Evolutionary conservation across 2,797 vertebrate species (phyloP).

Genomic region (Channallabes apus): DNA sequence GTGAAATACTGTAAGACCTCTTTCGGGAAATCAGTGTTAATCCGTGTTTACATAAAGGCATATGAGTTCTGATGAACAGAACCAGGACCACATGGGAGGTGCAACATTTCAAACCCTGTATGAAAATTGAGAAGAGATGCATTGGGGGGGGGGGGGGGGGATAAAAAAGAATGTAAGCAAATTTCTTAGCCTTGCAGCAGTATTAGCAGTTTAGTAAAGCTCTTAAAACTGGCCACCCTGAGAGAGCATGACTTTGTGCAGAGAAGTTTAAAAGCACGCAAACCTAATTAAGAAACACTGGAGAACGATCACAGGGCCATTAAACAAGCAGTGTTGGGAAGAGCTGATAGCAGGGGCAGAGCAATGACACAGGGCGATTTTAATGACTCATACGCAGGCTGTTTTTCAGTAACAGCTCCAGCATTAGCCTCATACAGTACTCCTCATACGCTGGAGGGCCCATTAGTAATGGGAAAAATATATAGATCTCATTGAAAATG

Average conservation of each 20-base stretch:
- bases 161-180: neutral
- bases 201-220: slow-evolving; percentile 32
- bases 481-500: slow-evolving; percentile 19
- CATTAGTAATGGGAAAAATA: slow-evolving; percentile 9
- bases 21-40: neutral
- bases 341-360: slow-evolving; percentile 33
- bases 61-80: neutral
- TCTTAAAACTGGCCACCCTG: slow-evolving; percentile 28
- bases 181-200: slow-evolving; percentile 27
- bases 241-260: slow-evolving; percentile 30
- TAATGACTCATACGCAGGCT: slow-evolving; percentile 16
- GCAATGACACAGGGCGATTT: slow-evolving; percentile 29
- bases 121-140: slow-evolving; percentile 7
- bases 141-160: too few species aligned
- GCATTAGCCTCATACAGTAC: neutral
- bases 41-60: neutral
- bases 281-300: slow-evolving; percentile 49
- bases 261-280: slow-evolving; percentile 48
- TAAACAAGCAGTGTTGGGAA: slow-evolving; percentile 36
- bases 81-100: neutral
- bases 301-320: slow-evolving; percentile 44
- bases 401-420: slow-evolving; percentile 5
- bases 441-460: neutral
- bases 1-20: neutral
- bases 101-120: neutral